These are phyloP conservation scores for Chondrilla cf. caribensis DNA, from an alignment of 37 sponge, comb jelly and placozoan genomes.

Conservation along the genomic window DNA sequence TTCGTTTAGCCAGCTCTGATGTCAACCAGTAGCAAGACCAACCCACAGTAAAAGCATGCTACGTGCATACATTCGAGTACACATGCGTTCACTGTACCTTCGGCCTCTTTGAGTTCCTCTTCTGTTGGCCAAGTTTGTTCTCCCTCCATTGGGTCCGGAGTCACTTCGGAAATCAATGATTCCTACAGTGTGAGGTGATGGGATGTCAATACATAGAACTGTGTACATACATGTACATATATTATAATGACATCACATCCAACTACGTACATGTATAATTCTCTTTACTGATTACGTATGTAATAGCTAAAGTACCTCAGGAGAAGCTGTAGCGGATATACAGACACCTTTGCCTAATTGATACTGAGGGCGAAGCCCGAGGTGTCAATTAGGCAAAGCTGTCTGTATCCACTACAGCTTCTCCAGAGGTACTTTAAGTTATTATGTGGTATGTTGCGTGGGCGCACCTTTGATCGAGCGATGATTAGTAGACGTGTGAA, in stretches of 20 bases:
- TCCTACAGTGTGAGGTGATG: slow-evolving; percentile 30
- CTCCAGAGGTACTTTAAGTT: too few relatives aligned
- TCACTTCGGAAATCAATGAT: slow-evolving; percentile 70
- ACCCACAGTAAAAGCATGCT: neutral
- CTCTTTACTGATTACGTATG: too few relatives aligned
- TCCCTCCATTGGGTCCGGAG: slow-evolving; percentile 90
- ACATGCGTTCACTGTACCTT: slow-evolving; percentile 21
- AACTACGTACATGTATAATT: neutral
- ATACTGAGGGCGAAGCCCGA: too few relatives aligned
- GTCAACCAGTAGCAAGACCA: neutral
- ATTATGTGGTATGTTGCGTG: too few relatives aligned
- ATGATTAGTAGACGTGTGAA: too few relatives aligned
- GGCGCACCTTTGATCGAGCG: too few relatives aligned
- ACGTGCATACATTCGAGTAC: neutral
- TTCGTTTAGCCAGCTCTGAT: neutral
- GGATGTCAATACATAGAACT: neutral
- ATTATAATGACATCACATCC: neutral
- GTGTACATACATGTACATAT: neutral
- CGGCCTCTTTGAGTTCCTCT: slow-evolving; percentile 78
- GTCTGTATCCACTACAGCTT: too few relatives aligned
- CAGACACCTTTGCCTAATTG: too few relatives aligned
- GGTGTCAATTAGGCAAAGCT: too few relatives aligned
- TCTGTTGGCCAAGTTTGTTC: slow-evolving; percentile 99
- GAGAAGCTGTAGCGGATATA: too few relatives aligned
- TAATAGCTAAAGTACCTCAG: too few relatives aligned